Conservation (phyloP, 1,140 invertebrate genomes). For the Ceratoteleas bidentatus region DNA sequence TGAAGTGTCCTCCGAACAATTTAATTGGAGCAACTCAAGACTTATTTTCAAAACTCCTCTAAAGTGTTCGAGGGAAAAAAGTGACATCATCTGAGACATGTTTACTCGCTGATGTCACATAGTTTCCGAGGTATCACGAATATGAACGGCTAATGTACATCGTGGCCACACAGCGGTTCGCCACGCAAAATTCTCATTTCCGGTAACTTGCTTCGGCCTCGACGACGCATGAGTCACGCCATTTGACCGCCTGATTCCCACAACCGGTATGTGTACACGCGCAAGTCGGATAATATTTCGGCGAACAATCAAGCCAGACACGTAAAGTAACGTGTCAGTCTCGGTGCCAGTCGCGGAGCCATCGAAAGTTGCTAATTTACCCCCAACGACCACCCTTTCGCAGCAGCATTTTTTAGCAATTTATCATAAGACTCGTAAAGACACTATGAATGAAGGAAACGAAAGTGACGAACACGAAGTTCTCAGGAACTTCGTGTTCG, state of each 20-base stretch:
- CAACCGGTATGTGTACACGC: constrained; percentile 39
- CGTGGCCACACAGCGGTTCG: constrained; percentile 79
- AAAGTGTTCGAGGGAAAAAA: background rate
- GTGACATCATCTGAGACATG: constrained; percentile 34
- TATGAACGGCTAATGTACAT: constrained; percentile 78
- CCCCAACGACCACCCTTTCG: constrained; percentile 11
- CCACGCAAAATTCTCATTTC: constrained; percentile 78
- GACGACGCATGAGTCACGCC: constrained; percentile 72
- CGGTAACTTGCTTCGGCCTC: constrained; percentile 62
- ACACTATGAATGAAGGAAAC: constrained; percentile 20
- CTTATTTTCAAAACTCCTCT: too few relatives aligned
- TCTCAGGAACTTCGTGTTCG: too few relatives aligned
- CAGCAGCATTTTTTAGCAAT: constrained; percentile 29
- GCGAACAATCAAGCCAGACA: constrained; percentile 55
- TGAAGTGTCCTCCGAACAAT: too few relatives aligned
- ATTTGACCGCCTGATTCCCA: constrained; percentile 65
- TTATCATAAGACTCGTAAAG: constrained; percentile 35
- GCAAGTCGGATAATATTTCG: constrained; percentile 50
- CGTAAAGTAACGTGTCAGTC: constrained; percentile 73
- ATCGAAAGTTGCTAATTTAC: constrained; percentile 71
- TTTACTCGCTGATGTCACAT: constrained; percentile 28
- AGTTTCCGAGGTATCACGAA: constrained; percentile 56
- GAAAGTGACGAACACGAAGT: background rate
- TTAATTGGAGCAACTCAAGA: too few relatives aligned
- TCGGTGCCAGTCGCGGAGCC: constrained; percentile 76